These are phyloP conservation scores for Pocillopora grandis DNA, from an alignment of 92 coral and sea anemone species.

Conservation along the genomic window DNA sequence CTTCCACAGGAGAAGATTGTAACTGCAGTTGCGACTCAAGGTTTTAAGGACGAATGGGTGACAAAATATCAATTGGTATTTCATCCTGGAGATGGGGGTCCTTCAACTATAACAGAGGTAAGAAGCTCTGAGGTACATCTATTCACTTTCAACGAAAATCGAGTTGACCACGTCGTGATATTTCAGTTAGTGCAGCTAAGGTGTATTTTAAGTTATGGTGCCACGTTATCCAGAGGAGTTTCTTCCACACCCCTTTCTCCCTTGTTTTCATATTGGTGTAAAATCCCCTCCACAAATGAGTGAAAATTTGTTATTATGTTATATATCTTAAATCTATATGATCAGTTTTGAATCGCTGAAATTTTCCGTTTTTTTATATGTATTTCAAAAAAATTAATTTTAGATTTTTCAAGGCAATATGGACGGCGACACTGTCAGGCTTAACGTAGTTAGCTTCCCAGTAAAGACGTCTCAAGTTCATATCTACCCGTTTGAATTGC, in stretches of 20 bases:
- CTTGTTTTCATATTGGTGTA: too few relatives aligned
- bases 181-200: too few relatives aligned
- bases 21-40: slow-evolving; percentile 77
- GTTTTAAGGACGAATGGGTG: slow-evolving; percentile 66
- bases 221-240: too few relatives aligned
- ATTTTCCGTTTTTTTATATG: too few relatives aligned
- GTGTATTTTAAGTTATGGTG: too few relatives aligned
- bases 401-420: slow-evolving; percentile 54
- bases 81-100: too few relatives aligned
- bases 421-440: slow-evolving; percentile 47
- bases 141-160: background rate
- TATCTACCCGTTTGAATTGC: slow-evolving; percentile 46
- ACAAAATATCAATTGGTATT: slow-evolving; percentile 35
- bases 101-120: background rate
- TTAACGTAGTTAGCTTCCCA: slow-evolving; percentile 55
- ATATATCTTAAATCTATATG: too few relatives aligned
- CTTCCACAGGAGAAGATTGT: slow-evolving; percentile 58
- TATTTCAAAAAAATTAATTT: background rate
- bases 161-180: too few relatives aligned
- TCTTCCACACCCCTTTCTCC: too few relatives aligned
- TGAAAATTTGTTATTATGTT: too few relatives aligned
- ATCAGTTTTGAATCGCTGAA: too few relatives aligned
- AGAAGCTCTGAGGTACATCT: background rate
- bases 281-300: too few relatives aligned
- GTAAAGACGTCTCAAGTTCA: slow-evolving; percentile 41